Evolutionary conservation across 2,797 vertebrate genomes (phyloP), one percentile per base, ranked within the genome.

Genomic region (Fundulus diaphanus): DNA sequence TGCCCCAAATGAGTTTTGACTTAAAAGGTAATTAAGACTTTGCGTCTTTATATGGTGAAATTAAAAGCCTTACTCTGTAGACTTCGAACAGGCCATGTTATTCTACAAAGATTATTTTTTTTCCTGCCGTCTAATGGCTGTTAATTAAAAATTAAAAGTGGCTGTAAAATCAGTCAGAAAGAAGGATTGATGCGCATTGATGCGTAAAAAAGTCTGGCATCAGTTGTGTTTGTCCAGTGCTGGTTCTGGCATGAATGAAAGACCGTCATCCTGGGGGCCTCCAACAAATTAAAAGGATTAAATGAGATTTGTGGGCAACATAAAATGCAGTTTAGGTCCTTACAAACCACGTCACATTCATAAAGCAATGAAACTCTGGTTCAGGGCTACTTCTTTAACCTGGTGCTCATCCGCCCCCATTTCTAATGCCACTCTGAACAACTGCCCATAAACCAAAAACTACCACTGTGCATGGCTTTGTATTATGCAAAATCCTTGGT

Each of bases 11-110:
- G 42, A 72, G 67, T 54, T 66, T 72, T 56, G 59, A 49, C 35
- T 75, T 40, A 22, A 42, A 46, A 35, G 22, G 8, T 69, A 49
- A 27, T 52, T 69, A 51, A 42, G n/a, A 69, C 40, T 51, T 73
- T 49, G 24, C 13, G 5, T 65, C 31, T 69, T 59, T 27, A 37
- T 24, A 8, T n/a, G 13, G 37, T 59, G 59, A 73, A 51, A 27
- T 66, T 20, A 29, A 61, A 52, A 9, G 13, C 5, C 40, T 65
- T 65, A 16, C 5, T n/a, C 63, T 66, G 22, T n/a, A 42, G 24
- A 42, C 37, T 40, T 63, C 42, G 63, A 66, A 66, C 37, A 3
- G 20, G 20, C 22, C 35, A 1, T 2, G 22, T 40, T 37, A 24
- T 63, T 63, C 59, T 40, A 42, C 42, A 27, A 27, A 66, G 9